A percentile compares a stretch with the other conserved stretches of the same genome.
These are phyloP conservation scores for Eubucco bourcierii DNA, from an alignment of 2,113 vertebrate species.

Conservation along the genomic window DNA sequence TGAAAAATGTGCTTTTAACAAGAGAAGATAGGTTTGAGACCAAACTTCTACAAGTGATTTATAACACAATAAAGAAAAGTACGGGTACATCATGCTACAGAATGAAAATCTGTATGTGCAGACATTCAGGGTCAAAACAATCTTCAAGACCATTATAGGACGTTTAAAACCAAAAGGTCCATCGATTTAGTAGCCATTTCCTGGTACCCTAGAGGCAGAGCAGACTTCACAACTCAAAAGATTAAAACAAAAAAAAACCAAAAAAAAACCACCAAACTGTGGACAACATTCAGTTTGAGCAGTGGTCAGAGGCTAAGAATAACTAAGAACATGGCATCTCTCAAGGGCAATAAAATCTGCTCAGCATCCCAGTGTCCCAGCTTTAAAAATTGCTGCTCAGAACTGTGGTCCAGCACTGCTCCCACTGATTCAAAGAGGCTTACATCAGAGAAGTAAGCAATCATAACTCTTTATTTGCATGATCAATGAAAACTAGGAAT, in stretches of 20 bases:
- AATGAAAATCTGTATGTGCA: not conserved
- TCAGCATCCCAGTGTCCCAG: not conserved
- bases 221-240: not conserved
- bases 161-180: not conserved
- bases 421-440: rapidly evolving
- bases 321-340: conserved; percentile 7
- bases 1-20: not conserved
- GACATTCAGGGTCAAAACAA: not conserved
- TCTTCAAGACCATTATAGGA: not conserved
- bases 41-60: not conserved
- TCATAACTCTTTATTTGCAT: not conserved
- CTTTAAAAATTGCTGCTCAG: not conserved
- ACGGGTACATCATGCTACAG: not conserved
- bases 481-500: conserved; percentile 29
- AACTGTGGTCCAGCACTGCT: not conserved
- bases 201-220: not conserved
- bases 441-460: rapidly evolving
- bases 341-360: conserved; percentile 1
- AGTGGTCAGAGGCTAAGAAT: conserved; percentile 15
- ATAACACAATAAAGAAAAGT: no score
- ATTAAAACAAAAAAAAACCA: no score
- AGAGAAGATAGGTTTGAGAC: not conserved
- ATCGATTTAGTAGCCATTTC: not conserved
- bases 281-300: not conserved
- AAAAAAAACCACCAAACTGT: no score